phyloP scores from a whole-genome alignment of 2,113 vertebrate species.

The Clarias macrocephalus region DNA sequence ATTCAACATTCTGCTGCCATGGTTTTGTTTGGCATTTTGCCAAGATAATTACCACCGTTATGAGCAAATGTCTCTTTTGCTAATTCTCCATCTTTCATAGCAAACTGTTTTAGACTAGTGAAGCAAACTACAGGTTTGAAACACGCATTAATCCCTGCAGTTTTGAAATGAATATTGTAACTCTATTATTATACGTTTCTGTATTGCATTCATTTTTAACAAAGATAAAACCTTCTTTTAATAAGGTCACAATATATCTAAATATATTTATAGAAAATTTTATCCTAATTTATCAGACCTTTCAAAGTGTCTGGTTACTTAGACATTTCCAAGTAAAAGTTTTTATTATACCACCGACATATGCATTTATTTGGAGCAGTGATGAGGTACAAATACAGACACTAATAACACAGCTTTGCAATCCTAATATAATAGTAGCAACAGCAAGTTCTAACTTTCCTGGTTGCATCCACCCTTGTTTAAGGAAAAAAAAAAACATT shows the following conservation, averaged over 20 bases:
- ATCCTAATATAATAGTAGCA: not conserved
- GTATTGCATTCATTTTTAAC: not conserved
- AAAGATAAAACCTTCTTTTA: not conserved
- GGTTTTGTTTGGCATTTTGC: too few relatives aligned
- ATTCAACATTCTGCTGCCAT: too few relatives aligned
- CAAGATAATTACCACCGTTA: too few relatives aligned
- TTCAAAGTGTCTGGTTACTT: not conserved
- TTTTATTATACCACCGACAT: not conserved
- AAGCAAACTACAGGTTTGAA: too few relatives aligned
- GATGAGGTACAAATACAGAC: not conserved
- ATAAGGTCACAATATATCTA: not conserved
- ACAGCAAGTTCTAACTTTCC: not conserved
- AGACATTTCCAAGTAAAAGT: not conserved
- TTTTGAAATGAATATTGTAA: not conserved
- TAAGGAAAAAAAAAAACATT: not conserved
- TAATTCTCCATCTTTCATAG: too few relatives aligned
- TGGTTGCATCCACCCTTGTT: not conserved
- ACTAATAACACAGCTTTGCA: not conserved
- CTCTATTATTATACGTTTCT: not conserved
- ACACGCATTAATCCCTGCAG: not conserved
- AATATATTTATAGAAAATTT: not conserved
- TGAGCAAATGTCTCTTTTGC: too few relatives aligned
- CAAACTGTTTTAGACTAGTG: too few relatives aligned
- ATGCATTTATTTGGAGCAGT: not conserved
- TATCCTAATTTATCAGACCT: not conserved